Evolutionary conservation across 2,888 invertebrate species (phyloP), one percentile per base, ranked within the genome.

Genomic region (Drosophila demipolita): DNA sequence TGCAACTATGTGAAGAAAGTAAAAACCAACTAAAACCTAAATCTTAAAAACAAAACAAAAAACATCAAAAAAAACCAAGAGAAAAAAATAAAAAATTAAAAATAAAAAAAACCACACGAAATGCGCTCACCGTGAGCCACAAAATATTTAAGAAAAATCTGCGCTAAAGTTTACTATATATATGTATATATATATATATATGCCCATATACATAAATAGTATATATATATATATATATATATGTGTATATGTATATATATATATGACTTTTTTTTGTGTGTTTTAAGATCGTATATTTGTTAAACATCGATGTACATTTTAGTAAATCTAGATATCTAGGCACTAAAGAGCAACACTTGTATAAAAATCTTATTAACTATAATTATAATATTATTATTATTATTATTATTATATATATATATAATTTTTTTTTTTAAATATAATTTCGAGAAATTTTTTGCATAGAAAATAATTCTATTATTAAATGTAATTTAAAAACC

Each of bases 291-390:
- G 76, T 75, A 75, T 78, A 80, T 79, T 86, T 80, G 87, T 87
- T 86, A 82, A 80, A 78, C 75, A 83, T 83, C 84, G 70, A 83
- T 83, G 83, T 83, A 83, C 73, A 83, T 83, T 87, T 81, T 82
- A 83, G 83, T 75, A 80, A 83, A 83, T 83, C 79, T 86, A 83
- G 68, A 84, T 32, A 35, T 68, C 59, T 78, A 78, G 77, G 85
- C 85, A 82, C 78, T 78, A 78, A 84, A 87, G 78, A 78, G 75
- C 78, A 77, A 82, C 76, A 85, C 72, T 81, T 83, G 82, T 86
- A 85, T 73, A 85, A 82, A 77, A 62, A 58, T 64, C 68, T 54
- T 64, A 74, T 73, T 70, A 78, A 53, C 59, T 72, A 67, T 72
- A 69, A 69, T 60, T 65, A 72, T 62, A 59, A 69, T 61, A 69